Percentiles rank a stretch among this genome's conserved stretches.
Evolutionary conservation across 2,888 invertebrate genomes (phyloP).

Genomic region (Geophilus truncorum): DNA sequence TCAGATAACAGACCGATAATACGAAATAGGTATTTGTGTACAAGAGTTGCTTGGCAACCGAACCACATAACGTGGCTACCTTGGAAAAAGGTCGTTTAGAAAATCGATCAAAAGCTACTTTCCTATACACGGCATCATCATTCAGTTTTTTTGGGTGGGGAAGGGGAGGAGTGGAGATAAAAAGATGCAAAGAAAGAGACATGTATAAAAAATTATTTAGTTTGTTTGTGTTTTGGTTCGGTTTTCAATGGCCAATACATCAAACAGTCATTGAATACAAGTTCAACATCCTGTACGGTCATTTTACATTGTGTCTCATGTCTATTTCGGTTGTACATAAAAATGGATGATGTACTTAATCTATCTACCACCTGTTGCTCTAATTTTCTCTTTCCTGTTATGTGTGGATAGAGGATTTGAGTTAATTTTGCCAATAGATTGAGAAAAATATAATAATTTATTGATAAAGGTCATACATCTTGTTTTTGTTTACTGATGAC

Average conservation of each 20-base stretch:
- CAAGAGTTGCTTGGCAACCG: neutral
- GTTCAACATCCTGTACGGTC: neutral
- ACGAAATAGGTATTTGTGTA: neutral
- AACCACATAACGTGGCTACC: neutral
- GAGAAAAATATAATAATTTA: neutral
- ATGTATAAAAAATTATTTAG: too few relatives aligned
- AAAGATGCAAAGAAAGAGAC: too few relatives aligned
- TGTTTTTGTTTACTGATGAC: neutral
- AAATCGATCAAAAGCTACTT: neutral
- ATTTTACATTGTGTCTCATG: neutral
- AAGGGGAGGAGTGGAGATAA: neutral
- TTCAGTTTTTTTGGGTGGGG: neutral
- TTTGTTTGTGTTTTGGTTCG: too few relatives aligned
- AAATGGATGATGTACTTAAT: neutral
- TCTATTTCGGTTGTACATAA: neutral
- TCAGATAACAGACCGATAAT: neutral
- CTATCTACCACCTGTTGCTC: neutral
- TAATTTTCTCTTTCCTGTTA: neutral
- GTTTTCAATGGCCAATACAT: neutral
- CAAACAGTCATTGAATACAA: neutral
- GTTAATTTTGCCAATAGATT: neutral
- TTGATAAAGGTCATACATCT: neutral
- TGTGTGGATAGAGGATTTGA: neutral
- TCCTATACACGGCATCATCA: neutral
- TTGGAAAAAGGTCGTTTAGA: neutral